Evolutionary conservation across 2,888 invertebrate species (phyloP).

Genomic region (Ichneumoninae sp.): DNA sequence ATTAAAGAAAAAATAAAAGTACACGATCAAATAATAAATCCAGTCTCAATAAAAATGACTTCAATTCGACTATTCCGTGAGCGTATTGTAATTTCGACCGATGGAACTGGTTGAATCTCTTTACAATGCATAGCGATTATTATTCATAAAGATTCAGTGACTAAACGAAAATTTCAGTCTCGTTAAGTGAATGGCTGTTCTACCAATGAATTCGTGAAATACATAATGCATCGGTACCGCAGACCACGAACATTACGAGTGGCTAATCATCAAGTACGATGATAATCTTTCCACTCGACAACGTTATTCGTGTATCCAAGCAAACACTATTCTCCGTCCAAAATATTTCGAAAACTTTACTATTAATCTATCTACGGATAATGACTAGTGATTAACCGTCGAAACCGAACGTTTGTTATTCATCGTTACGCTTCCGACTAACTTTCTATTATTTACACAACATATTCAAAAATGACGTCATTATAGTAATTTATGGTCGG

Average conservation of each 20-base stretch:
- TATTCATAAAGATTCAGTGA: neutral
- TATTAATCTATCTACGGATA: conserved; percentile 38
- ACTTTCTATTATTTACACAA: conserved; percentile 4
- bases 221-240: conserved; percentile 17
- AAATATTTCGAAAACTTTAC: conserved; percentile 40
- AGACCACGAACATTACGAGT: conserved; percentile 1
- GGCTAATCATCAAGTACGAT: conserved; percentile 3
- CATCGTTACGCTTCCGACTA: conserved; percentile 19
- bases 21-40: conserved; percentile 32
- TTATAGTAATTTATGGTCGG: conserved; percentile 27
- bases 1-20: conserved; percentile 32
- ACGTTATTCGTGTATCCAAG: conserved; percentile 2
- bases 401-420: conserved; percentile 8
- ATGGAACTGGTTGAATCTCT: neutral
- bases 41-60: neutral
- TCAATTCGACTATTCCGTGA: neutral
- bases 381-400: conserved; percentile 34
- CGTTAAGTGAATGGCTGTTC: neutral
- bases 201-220: conserved; percentile 36
- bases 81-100: neutral
- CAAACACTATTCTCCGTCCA: neutral
- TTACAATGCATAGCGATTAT: neutral
- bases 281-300: neutral
- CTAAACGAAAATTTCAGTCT: neutral
- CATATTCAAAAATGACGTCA: conserved; percentile 22